Evolutionary conservation across 2,113 vertebrate genomes (phyloP), one percentile per base, ranked within the genome.

Genomic region (Tringa solitaria): DNA sequence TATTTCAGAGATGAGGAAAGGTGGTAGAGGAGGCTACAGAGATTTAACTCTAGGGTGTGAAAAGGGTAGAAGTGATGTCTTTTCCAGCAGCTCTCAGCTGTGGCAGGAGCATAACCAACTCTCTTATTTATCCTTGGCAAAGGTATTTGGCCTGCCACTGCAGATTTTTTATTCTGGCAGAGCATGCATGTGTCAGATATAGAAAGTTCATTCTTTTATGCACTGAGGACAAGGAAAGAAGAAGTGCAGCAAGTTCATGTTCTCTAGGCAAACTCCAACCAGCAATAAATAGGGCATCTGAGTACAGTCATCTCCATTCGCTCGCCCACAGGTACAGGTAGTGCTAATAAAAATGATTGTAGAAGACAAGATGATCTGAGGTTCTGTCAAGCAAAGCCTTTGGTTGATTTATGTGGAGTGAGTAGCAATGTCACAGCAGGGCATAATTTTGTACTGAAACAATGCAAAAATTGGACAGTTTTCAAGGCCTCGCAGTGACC

Each of bases 81-180:
- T 84, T 97, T 64, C 61, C 92, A 95, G 89, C 93, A 96, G 18
- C 91, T 94, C 91, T 96, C 59, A 70, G 91, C 95, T 73, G 84
- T 95, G 95, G 81, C 92, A 95, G 89, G 60, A 95, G 79, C 74
- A 93, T 45, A 96, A 95, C 86, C 95, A 97, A 81, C 74, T 84
- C 92, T 83, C 82, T 89, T 95, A 87, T 96, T 97, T 96, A 91
- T 91, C 93, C 91, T 88, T 90, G 87, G 91, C 79, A 91, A 68
- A 92, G 78, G 51, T n/a, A 65, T 87, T 93, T 87, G 90, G 67
- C 45, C 90, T 96, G 93, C 80, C 90, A 76, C 53, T 74, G 80
- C 85, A 91, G 50, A 43, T 92, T 89, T 97, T 94, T 95, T 84
- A 87, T 87, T 85, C 85, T 96, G 91, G 72, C 90, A 94, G 86